Evolutionary conservation across 2,888 invertebrate species (phyloP), one percentile per base, ranked within the genome.

Genomic region (Limnephilus marmoratus): DNA sequence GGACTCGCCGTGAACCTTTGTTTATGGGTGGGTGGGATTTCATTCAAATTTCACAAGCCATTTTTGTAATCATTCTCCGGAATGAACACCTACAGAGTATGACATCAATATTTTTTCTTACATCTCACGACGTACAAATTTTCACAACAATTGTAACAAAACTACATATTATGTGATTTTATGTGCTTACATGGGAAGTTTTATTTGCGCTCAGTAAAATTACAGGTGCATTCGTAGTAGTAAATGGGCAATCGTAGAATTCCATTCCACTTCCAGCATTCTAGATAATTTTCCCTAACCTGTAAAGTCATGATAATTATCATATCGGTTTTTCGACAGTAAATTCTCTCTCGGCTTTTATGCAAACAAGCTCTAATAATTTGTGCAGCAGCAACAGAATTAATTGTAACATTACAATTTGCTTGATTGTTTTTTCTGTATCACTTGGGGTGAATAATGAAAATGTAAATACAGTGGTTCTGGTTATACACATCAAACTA

Each of bases 361-460:
- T 68, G 49, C 81, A 80, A 86, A 81, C 85, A 86, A 34, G 41
- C 68, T 41, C 31, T 31, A 80, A 37, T 91, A 80, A 85, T 80
- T 91, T 91, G 41, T 41, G 80, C 81, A 85, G 80, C 53, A 81
- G 86, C 81, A 91, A 91, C 68, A 31, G 45, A 80, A 91, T 91
- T 86, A 68, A 41, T 81, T 37, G 13, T 81, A 81, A 85, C 24
- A 24, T 45, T 24, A 68, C 68, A 68, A 68, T 68, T 68, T 24
- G n/a, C 68, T 24, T 68, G 68, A 68, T 68, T 68, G 68, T 31
- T 24, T 53, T 68, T 24, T 68, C 5, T 68, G 68, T 68, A 68
- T n/a, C 68, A n/a, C 68, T 0, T 24, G 68, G 68, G 68, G 9
- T n/a, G 68, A 68, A 68, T 68, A 68, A 24, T 24, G 24, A 24